Percentiles rank a stretch among this genome's conserved stretches.
Conservation (phyloP, 2,888 invertebrate species). For the Lepeophtheirus nordmannii region DNA sequence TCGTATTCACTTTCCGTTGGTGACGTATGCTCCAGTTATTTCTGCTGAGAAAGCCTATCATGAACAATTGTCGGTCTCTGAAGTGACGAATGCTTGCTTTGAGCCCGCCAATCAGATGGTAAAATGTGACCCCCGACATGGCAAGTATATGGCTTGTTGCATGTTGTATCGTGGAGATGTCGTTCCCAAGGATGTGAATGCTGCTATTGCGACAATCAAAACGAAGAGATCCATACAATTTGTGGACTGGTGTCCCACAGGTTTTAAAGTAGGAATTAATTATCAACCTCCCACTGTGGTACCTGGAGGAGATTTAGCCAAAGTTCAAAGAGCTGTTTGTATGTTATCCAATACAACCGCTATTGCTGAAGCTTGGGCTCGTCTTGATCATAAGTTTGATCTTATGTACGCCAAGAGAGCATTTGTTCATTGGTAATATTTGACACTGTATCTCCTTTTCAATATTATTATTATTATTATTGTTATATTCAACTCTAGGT, state of each 20-base stretch:
- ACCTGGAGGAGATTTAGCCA: conserved; percentile 72
- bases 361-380: conserved; percentile 43
- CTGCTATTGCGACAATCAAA: conserved; percentile 88
- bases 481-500: neutral
- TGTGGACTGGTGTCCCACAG: conserved; percentile 83
- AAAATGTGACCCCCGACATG: conserved; percentile 78
- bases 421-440: conserved; percentile 41
- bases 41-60: conserved; percentile 31
- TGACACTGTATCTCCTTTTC: conserved; percentile 27
- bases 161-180: conserved; percentile 59
- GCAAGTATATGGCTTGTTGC: conserved; percentile 53
- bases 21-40: conserved; percentile 30
- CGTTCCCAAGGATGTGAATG: conserved; percentile 86
- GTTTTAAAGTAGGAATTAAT: conserved; percentile 62
- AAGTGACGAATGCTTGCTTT: conserved; percentile 42
- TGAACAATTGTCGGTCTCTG: conserved; percentile 33
- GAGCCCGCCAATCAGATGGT: conserved; percentile 70
- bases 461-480: neutral
- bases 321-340: conserved; percentile 41
- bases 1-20: conserved; percentile 41
- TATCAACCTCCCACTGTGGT: conserved; percentile 67
- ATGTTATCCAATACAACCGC: conserved; percentile 67
- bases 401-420: conserved; percentile 51
- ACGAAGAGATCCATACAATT: conserved; percentile 86
- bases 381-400: conserved; percentile 51